Conservation (phyloP, 2,888 invertebrate species). For the Anthrax anthrax region DNA sequence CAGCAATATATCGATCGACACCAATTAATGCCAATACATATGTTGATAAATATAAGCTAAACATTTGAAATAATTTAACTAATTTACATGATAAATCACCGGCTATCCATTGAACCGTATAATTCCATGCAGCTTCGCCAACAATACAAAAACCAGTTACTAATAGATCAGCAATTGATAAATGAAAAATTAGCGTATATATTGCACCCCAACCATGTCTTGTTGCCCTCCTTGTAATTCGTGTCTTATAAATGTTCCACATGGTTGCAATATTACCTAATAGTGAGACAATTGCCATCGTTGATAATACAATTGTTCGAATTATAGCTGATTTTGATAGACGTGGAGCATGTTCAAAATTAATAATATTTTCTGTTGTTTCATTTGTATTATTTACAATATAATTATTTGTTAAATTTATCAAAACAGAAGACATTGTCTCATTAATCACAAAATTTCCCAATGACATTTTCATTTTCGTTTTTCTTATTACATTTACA, state of each 20-base stretch:
- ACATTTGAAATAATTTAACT: conserved; percentile 69
- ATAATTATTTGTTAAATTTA: too few species aligned
- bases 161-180: conserved; percentile 68
- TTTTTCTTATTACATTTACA: too few species aligned
- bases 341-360: conserved; percentile 50
- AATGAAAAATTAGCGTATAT: conserved; percentile 63
- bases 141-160: conserved; percentile 70
- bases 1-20: conserved; percentile 65
- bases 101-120: conserved; percentile 66
- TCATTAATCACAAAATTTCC: too few species aligned
- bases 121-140: conserved; percentile 69
- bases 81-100: conserved; percentile 64
- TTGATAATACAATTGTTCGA: conserved; percentile 49
- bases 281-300: conserved; percentile 58
- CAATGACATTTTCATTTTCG: too few species aligned
- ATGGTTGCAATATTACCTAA: conserved; percentile 64
- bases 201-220: conserved; percentile 54
- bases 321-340: conserved; percentile 47
- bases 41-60: conserved; percentile 67
- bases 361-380: conserved; percentile 9
- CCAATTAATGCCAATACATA: conserved; percentile 71
- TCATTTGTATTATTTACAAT: background rate
- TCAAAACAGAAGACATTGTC: too few species aligned
- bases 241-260: conserved; percentile 54
- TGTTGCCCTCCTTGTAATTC: conserved; percentile 40